A percentile compares a stretch with the other conserved stretches of the same genome.
These are phyloP conservation scores for Acronicta alni DNA, from an alignment of 2,888 invertebrate genomes.

Conservation along the genomic window DNA sequence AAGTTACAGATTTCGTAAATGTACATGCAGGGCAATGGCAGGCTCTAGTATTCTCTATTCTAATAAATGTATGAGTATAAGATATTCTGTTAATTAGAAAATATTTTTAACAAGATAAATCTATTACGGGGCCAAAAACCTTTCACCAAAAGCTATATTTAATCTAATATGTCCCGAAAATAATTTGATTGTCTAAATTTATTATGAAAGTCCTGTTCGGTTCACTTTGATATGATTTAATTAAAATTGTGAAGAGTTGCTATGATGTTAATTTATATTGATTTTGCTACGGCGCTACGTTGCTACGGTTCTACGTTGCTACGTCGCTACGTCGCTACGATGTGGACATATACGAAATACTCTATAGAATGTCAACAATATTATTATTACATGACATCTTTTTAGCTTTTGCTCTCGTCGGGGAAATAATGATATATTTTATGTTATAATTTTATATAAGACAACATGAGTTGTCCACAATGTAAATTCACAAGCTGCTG, in stretches of 20 bases:
- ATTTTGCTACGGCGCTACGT: constrained; percentile 17
- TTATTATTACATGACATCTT: no score
- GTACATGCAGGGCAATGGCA: no score
- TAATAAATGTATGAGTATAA: no score
- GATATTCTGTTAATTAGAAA: no score
- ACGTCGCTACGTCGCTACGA: constrained; percentile 15
- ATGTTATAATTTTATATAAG: no score
- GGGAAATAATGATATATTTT: no score
- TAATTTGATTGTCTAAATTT: constrained; percentile 14
- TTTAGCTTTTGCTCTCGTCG: no score
- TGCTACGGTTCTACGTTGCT: constrained; percentile 16
- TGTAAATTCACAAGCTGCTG: no score
- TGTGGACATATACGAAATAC: constrained; percentile 14
- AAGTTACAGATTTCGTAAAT: no score
- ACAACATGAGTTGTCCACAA: no score
- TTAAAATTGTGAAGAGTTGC: constrained; percentile 22
- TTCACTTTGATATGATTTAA: constrained; percentile 19
- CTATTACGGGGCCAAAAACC: not conserved
- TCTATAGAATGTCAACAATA: not conserved
- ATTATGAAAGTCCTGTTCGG: constrained; percentile 7
- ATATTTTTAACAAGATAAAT: no score
- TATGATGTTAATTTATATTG: constrained; percentile 23
- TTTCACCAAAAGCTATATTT: constrained; percentile 5
- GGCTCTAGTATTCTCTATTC: no score
- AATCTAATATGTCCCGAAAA: constrained; percentile 10